These are phyloP conservation scores for Zingel zingel DNA, from an alignment of 2,113 vertebrate genomes.

Conservation along the genomic window DNA sequence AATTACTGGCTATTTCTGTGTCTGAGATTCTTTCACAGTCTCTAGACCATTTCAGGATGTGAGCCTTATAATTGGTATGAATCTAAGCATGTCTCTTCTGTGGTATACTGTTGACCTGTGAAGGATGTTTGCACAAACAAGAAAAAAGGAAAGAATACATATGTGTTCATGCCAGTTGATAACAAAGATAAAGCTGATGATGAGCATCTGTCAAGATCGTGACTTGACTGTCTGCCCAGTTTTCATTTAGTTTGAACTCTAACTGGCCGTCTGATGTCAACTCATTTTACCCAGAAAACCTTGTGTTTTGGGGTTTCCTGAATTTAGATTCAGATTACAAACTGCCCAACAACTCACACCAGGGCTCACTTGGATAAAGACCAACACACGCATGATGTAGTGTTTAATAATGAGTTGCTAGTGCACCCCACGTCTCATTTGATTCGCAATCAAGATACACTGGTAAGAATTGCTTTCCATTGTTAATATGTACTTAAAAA, in stretches of 20 bases:
- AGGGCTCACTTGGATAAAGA: too few relatives aligned
- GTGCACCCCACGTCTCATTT: too few relatives aligned
- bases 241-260: background rate
- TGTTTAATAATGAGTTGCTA: too few relatives aligned
- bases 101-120: background rate
- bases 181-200: background rate
- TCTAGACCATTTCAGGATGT: background rate
- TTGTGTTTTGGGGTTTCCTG: too few relatives aligned
- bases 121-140: background rate
- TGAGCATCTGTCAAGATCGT: background rate
- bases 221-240: slow-evolving; percentile 10
- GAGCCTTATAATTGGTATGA: background rate
- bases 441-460: too few relatives aligned
- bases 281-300: too few relatives aligned
- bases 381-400: too few relatives aligned
- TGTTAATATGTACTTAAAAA: too few relatives aligned
- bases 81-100: background rate
- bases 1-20: background rate
- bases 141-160: too few relatives aligned
- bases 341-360: too few relatives aligned
- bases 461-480: too few relatives aligned
- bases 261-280: background rate
- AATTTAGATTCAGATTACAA: too few relatives aligned
- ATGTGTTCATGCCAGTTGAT: background rate
- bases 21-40: background rate